Conservation (phyloP, 2,113 vertebrate species). For the Clarias gariepinus region DNA sequence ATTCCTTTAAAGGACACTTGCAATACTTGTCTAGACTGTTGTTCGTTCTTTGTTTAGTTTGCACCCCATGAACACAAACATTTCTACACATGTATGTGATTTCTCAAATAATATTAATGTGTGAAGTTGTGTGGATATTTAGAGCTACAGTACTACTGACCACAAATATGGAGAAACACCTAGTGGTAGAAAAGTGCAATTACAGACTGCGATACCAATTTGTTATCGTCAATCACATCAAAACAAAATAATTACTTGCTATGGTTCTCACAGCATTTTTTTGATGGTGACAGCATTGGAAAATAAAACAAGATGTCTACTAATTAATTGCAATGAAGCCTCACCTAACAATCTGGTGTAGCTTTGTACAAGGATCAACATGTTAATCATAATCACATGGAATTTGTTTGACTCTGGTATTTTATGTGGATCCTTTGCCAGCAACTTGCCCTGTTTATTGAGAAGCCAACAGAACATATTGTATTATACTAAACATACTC, state of each 20-base stretch:
- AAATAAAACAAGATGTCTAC: background rate
- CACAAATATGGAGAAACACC: too few species aligned
- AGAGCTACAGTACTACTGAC: too few species aligned
- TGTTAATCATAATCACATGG: background rate
- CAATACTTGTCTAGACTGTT: background rate
- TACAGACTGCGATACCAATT: background rate
- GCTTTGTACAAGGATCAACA: background rate
- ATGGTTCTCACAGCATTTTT: background rate
- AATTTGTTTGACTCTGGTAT: background rate
- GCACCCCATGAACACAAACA: too few species aligned
- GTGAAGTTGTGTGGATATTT: too few species aligned
- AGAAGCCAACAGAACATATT: background rate
- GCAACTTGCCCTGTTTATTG: background rate
- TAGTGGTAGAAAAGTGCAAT: too few species aligned
- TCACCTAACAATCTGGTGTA: background rate
- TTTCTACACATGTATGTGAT: too few species aligned
- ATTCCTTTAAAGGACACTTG: background rate
- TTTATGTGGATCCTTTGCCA: background rate
- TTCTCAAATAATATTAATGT: too few species aligned
- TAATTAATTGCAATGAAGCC: background rate
- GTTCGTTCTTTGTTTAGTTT: too few species aligned
- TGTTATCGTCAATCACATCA: background rate
- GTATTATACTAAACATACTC: too few species aligned
- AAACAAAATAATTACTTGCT: background rate
- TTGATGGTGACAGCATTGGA: background rate